Evolutionary conservation across 2,113 vertebrate genomes (phyloP).

Genomic region (Chelonoidis abingdonii): DNA sequence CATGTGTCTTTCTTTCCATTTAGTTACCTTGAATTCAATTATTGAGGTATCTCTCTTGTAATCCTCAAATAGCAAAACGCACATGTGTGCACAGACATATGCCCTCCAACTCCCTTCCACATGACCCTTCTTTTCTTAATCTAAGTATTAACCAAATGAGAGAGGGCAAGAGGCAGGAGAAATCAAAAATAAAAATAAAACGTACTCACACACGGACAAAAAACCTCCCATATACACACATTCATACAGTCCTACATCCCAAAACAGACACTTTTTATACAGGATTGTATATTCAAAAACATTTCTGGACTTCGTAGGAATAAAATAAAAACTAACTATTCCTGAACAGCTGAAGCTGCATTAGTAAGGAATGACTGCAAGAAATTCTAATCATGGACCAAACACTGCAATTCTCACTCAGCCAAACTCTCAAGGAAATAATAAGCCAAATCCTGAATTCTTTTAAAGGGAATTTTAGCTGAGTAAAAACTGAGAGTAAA

Average conservation of each 20-base stretch:
- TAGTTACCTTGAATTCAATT: conserved; percentile 47
- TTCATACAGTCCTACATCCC: neutral
- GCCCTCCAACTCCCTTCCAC: conserved; percentile 22
- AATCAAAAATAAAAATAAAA: conserved; percentile 34
- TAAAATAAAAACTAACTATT: neutral
- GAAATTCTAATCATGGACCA: neutral
- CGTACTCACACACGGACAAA: neutral
- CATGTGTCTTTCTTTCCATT: conserved; percentile 4
- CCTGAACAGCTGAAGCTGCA: neutral
- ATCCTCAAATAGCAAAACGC: conserved; percentile 24
- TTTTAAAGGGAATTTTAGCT: neutral
- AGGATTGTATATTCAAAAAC: conserved; percentile 63
- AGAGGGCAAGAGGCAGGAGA: conserved; percentile 35
- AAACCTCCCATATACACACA: neutral
- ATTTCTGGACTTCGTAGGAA: conserved; percentile 53
- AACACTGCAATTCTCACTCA: neutral
- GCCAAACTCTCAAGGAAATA: neutral
- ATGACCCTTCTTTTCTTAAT: conserved; percentile 25
- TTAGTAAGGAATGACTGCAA: conserved; percentile 22
- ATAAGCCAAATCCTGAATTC: neutral
- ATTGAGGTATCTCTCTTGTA: neutral
- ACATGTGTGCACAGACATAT: neutral
- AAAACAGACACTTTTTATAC: conserved; percentile 53
- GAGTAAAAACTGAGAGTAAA: neutral
- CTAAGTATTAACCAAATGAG: neutral